These are phyloP conservation scores for Drosophila borborema DNA, from an alignment of 2,888 invertebrate species.

Conservation along the genomic window DNA sequence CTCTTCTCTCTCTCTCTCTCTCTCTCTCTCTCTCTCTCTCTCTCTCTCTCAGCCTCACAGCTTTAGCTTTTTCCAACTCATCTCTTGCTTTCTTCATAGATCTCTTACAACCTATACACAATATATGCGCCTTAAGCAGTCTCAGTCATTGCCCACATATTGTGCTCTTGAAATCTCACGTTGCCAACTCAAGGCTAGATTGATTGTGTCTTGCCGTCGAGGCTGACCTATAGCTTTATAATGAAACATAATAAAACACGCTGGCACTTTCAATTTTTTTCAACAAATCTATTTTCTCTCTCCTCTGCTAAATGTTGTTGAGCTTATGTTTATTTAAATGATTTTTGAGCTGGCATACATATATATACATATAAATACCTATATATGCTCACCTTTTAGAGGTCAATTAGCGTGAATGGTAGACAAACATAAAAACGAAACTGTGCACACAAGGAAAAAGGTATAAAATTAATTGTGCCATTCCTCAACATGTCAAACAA, in stretches of 20 bases:
- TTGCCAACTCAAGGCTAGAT: conserved; percentile 37
- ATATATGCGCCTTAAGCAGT: not conserved
- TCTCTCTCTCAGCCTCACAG: not conserved
- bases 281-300: not conserved
- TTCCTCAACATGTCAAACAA: conserved; percentile 59
- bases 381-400: conserved; percentile 61
- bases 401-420: conserved; percentile 64
- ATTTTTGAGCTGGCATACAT: conserved; percentile 12
- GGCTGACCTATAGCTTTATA: conserved; percentile 22
- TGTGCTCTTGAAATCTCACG: conserved; percentile 9
- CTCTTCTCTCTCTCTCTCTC: not conserved
- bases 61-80: too few relatives aligned
- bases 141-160: not conserved
- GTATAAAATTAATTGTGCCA: conserved; percentile 33
- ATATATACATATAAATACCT: conserved; percentile 2
- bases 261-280: conserved; percentile 44
- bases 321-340: conserved; percentile 57
- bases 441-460: conserved; percentile 46
- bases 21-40: not conserved
- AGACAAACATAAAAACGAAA: conserved; percentile 26
- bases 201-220: conserved; percentile 6
- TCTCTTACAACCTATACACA: not conserved
- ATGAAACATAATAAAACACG: not conserved
- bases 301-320: conserved; percentile 30
- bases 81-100: not conserved